Evolutionary conservation across 2,797 vertebrate genomes (phyloP).

Genomic region (Anniella stebbinsi): DNA sequence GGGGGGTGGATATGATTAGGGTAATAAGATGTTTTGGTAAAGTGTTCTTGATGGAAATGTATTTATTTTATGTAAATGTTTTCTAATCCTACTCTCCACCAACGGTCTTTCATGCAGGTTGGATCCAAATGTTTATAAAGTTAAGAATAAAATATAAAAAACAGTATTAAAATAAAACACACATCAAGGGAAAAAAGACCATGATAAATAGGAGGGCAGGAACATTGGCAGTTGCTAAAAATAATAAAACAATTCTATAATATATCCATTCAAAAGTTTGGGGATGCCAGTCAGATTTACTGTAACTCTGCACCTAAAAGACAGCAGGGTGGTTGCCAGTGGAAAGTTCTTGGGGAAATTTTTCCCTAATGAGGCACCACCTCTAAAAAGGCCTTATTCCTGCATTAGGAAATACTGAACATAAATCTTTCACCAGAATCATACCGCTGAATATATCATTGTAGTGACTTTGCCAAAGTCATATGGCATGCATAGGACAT

Average conservation of each 20-base stretch:
- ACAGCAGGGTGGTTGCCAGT: not conserved
- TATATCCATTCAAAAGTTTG: not conserved
- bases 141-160: not conserved
- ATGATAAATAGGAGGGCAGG: not conserved
- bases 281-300: not conserved
- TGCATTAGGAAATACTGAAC: not conserved
- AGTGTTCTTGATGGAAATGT: not conserved
- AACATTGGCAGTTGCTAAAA: not conserved
- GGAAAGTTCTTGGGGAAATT: not conserved
- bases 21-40: not conserved
- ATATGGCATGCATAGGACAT: slow-evolving; percentile 30
- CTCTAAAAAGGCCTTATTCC: not conserved
- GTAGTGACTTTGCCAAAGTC: slow-evolving; percentile 7
- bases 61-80: not conserved
- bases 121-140: not conserved
- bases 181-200: not conserved
- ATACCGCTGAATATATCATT: slow-evolving; percentile 46
- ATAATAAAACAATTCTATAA: not conserved
- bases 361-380: not conserved
- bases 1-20: not conserved
- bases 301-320: not conserved
- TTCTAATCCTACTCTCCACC: not conserved
- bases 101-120: not conserved
- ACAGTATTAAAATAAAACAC: not conserved
- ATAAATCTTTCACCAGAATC: slow-evolving; percentile 23